Conservation (phyloP, 2,113 vertebrate genomes). For the Psilopsiagon aurifrons region DNA sequence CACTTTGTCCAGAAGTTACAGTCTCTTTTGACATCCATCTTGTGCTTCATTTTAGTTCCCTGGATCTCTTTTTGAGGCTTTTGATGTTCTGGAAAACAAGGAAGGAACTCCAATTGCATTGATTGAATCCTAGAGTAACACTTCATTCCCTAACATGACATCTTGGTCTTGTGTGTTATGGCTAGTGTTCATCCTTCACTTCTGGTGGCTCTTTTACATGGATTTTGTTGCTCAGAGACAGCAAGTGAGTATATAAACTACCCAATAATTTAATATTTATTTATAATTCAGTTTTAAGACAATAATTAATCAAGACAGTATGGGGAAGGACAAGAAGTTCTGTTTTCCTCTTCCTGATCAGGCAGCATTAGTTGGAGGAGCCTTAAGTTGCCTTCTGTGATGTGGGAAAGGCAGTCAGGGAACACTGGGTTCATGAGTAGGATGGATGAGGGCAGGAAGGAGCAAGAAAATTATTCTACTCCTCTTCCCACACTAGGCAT, state of each 20-base stretch:
- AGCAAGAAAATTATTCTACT: accelerated
- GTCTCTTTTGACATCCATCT: not conserved
- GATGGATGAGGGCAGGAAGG: not conserved
- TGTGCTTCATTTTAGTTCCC: not conserved
- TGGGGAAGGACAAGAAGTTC: not conserved
- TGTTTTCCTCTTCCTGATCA: not conserved
- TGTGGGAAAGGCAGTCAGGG: not conserved
- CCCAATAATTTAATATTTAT: too few relatives aligned
- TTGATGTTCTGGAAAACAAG: not conserved
- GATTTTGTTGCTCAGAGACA: not conserved
- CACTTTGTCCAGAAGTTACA: not conserved
- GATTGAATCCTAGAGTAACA: not conserved
- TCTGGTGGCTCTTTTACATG: not conserved
- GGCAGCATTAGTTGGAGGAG: not conserved
- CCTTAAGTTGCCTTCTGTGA: not conserved
- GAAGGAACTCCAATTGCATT: not conserved
- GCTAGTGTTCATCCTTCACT: not conserved
- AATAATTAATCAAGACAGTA: not conserved
- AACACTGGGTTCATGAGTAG: not conserved
- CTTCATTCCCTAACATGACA: not conserved
- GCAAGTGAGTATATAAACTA: not conserved
- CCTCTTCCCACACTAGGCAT: not conserved
- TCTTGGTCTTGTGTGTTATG: not conserved
- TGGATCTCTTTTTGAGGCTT: not conserved
- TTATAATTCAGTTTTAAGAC: not conserved